Evolutionary conservation across 1,140 invertebrate species (phyloP), one percentile per base, ranked within the genome.

Genomic region (Sycophila sp.): DNA sequence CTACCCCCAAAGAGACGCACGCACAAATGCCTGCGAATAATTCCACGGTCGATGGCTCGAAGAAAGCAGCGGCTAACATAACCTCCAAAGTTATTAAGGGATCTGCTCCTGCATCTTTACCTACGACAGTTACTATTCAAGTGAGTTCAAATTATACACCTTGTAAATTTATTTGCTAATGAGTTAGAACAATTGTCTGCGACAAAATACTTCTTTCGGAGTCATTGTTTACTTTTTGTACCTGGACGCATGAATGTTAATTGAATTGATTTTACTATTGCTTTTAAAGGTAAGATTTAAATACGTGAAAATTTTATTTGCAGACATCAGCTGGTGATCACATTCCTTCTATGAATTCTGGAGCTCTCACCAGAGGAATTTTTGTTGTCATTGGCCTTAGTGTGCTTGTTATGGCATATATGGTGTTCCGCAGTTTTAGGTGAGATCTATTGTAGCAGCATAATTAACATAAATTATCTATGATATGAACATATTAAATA

Each of bases 361-460:
- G 81, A 53, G 86, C 87, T 49, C 62, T 88, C 22, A 64, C 76
- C 19, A 83, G 87, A 72, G 87, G 83, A 62, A 84, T 88, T 75
- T 86, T 83, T 76, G 88, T 89, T 60, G 85, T 88, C 72, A 72
- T 85, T 51, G 85, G 85, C 24, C 77, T 88, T 51, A 83, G 85
- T 73, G 71, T 86, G 36, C 64, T 88, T 56, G 81, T 87, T 47
- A 74, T 89, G 65, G 75, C 82, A 56, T 89, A 88, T 73, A 82
- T 89, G 69, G 76, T 82, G 24, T 85, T 87, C 66, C 84, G 86
- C 73, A 86, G 84, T 53, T 85, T 86, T 73, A 88, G 87, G 87
- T 88, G 77, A 34, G 65, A n/a, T n/a, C n/a, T n/a, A n/a, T n/a
- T n/a, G n/a, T n/a, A n/a, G n/a, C n/a, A n/a, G n/a, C n/a, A n/a